A percentile compares a stretch with the other conserved stretches of the same genome.
Evolutionary conservation across 2,797 vertebrate genomes (phyloP).

Genomic region (Phoeniculus purpureus): DNA sequence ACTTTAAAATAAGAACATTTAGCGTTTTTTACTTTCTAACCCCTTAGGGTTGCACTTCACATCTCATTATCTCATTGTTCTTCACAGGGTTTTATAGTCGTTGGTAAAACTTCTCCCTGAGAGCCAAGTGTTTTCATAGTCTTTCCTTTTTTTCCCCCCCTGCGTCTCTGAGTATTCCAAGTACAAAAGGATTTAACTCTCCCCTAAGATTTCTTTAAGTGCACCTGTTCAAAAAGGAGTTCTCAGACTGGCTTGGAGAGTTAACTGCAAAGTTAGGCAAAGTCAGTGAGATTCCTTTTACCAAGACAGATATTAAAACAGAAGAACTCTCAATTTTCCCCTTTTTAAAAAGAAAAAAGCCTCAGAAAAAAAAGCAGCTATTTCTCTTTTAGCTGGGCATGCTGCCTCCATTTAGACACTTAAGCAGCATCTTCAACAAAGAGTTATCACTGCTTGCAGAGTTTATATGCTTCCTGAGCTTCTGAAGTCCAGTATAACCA

Average conservation of each 20-base stretch:
- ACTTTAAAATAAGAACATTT: neutral
- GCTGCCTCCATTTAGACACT: neutral
- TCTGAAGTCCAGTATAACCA: neutral
- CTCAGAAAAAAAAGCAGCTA: neutral
- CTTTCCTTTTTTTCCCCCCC: neutral
- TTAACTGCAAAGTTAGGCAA: neutral
- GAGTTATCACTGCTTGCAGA: neutral
- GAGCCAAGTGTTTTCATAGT: neutral
- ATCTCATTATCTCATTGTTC: neutral
- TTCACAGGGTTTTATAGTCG: neutral
- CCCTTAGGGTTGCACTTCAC: neutral
- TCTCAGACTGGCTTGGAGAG: neutral
- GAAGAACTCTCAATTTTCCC: rapidly evolving
- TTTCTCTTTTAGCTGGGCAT: neutral
- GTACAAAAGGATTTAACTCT: neutral
- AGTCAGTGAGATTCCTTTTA: neutral
- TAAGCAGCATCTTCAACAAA: neutral
- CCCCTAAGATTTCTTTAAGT: neutral
- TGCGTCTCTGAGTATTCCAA: neutral
- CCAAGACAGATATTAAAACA: neutral
- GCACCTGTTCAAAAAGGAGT: neutral
- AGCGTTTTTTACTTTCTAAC: neutral
- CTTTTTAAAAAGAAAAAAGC: neutral
- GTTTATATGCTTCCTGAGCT: neutral
- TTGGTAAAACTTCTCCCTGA: neutral